Base-by-base conservation (phyloP, 2,113 vertebrate species). In the Pavo muticus region DNA sequence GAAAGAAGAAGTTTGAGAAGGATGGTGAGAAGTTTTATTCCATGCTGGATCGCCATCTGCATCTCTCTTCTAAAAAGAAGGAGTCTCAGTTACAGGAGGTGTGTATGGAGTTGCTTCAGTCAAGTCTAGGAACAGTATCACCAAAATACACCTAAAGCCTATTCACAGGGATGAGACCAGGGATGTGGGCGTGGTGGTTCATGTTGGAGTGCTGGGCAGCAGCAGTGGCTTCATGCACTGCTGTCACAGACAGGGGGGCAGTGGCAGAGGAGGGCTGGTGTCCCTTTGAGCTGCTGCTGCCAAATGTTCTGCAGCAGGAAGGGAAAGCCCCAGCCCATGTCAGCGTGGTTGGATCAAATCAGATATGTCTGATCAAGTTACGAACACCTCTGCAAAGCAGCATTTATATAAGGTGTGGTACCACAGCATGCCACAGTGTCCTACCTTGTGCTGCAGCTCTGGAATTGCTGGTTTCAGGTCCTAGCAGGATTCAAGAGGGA, bases 1-100 rank as follows among this genome's bases (percentile, higher is more conserved):
- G 98, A 88, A 99, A 97, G 95, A 99, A 99, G 88, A 99, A 99
- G 96, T 99, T 99, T 95, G 99, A 99, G 95, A 99, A 99, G 88
- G 99, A 99, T 91, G 98, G 99, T 54, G 99, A 99, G 83, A 99
- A 98, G 78, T 99, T 99, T 97, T 99, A 99, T 97, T 99, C 99
- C 52, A 98, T 98, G 95, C 94, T 99, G 93, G 99, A 99, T 92
- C 99, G 99, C 76, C 99, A 99, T 82, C 95, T 99, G 90, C 98
- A 98, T 95, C 95, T 99, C 18, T 99, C 99, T 44, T 98, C 98
- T 37, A 99, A 99, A 97, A 99, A 99, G 97, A 99, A 99, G 96
- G 99, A 99, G 89, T 98, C 98, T 63, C 99, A 99, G 6, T 97
- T 99, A 48, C 99, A 99, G 91, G 99, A 99, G 98, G 99, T 99